A percentile compares a stretch with the other conserved stretches of the same genome.
Evolutionary conservation across 1,140 invertebrate species (phyloP).

Genomic region (Drosophila truncata): DNA sequence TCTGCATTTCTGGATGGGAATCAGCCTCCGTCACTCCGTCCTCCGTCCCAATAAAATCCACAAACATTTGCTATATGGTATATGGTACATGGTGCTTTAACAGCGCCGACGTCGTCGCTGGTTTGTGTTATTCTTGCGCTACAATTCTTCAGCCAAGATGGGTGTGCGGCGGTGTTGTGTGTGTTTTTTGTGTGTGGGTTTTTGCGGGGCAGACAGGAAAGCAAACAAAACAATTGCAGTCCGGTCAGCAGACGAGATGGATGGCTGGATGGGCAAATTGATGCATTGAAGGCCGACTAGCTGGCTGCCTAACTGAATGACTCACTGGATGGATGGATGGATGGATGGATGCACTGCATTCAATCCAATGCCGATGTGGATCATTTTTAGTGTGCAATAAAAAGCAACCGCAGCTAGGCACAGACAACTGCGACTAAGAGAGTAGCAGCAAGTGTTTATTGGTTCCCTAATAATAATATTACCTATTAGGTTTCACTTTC

Average conservation of each 20-base stretch:
- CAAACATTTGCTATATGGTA: conserved; percentile 58
- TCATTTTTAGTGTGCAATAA: conserved; percentile 78
- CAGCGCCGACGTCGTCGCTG: conserved; percentile 37
- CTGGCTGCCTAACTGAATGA: conserved; percentile 4
- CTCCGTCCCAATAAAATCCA: conserved; percentile 70
- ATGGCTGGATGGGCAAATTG: conserved; percentile 18
- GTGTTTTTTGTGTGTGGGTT: conserved; percentile 25
- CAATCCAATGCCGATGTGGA: conserved; percentile 46
- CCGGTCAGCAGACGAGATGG: conserved; percentile 38
- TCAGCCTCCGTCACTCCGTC: conserved; percentile 27
- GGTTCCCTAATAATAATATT: neutral
- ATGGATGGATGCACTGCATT: conserved; percentile 42
- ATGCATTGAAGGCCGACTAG: conserved; percentile 12
- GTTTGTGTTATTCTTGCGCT: conserved; percentile 67
- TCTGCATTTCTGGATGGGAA: neutral
- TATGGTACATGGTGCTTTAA: conserved; percentile 26
- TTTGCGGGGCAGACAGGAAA: conserved; percentile 67
- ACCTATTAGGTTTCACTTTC: neutral
- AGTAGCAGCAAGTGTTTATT: neutral
- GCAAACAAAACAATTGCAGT: conserved; percentile 77
- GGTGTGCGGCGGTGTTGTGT: conserved; percentile 13
- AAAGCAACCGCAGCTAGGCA: conserved; percentile 50
- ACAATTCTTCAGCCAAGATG: conserved; percentile 45
- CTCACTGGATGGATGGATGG: conserved; percentile 19
- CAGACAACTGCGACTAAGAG: conserved; percentile 1